A percentile compares a stretch with the other conserved stretches of the same genome.
These are phyloP conservation scores for Hipparchia sbordonii DNA, from an alignment of 2,888 invertebrate species.

Conservation along the genomic window DNA sequence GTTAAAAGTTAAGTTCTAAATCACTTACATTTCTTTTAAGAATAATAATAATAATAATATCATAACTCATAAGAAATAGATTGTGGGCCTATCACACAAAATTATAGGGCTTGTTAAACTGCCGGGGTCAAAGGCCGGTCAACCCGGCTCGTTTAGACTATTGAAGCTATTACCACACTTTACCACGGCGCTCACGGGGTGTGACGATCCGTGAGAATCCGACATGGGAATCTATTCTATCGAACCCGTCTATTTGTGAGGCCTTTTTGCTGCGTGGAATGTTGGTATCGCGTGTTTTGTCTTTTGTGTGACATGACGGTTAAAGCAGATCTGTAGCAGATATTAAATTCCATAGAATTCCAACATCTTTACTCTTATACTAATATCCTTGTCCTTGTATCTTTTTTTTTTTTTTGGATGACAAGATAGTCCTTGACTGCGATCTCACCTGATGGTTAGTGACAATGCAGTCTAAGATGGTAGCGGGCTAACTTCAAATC, in stretches of 20 bases:
- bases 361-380: neutral
- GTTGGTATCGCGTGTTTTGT: constrained; percentile 22
- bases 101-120: constrained; percentile 21
- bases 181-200: constrained; percentile 58
- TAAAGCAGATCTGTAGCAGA: neutral
- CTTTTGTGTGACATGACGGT: constrained; percentile 10
- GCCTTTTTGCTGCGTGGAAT: constrained; percentile 21
- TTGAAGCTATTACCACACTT: constrained; percentile 25
- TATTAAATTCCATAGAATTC: neutral
- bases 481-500: too few relatives aligned
- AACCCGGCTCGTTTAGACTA: constrained; percentile 36
- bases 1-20: too few relatives aligned
- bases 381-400: too few relatives aligned
- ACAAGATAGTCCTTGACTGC: too few relatives aligned
- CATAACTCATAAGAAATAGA: constrained; percentile 4
- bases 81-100: constrained; percentile 17
- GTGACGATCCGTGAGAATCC: constrained; percentile 75
- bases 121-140: constrained; percentile 41
- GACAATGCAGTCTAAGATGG: too few relatives aligned
- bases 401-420: too few relatives aligned
- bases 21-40: too few relatives aligned
- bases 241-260: constrained; percentile 26
- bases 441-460: too few relatives aligned
- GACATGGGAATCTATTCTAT: constrained; percentile 64
- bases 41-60: too few relatives aligned